Evolutionary conservation across 2,888 invertebrate genomes (phyloP).

Genomic region (Xylophagus ater): DNA sequence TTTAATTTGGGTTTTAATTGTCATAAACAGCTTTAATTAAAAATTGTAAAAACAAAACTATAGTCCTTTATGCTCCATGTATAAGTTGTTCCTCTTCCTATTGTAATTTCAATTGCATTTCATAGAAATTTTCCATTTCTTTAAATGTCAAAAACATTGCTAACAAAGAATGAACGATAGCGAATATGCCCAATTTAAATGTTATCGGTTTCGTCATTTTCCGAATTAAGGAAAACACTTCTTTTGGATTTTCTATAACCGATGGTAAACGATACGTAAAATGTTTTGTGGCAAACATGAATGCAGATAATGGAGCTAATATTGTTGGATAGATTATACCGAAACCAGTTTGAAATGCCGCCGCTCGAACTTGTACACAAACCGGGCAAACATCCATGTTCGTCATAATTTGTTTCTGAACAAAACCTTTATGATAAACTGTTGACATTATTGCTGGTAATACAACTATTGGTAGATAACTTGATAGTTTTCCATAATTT

Average conservation of each 20-base stretch:
- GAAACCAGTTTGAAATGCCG: conserved; percentile 42
- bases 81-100: conserved; percentile 13
- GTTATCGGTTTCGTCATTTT: conserved; percentile 46
- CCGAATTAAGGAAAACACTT: conserved; percentile 42
- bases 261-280: conserved; percentile 52
- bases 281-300: conserved; percentile 51
- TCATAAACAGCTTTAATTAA: too few relatives aligned
- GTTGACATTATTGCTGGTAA: conserved; percentile 48
- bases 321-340: conserved; percentile 51
- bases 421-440: conserved; percentile 45
- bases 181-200: conserved; percentile 41
- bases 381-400: conserved; percentile 49
- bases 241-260: conserved; percentile 45
- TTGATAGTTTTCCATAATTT: conserved; percentile 46
- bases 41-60: too few relatives aligned
- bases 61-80: too few relatives aligned
- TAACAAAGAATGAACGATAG: conserved; percentile 43
- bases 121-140: conserved; percentile 42
- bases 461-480: conserved; percentile 49
- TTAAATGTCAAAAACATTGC: conserved; percentile 50
- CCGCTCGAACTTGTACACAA: conserved; percentile 52
- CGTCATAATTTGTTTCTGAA: conserved; percentile 48
- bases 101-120: conserved; percentile 27
- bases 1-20: too few relatives aligned
- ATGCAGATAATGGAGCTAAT: conserved; percentile 47